A percentile compares a stretch with the other conserved stretches of the same genome.
phyloP scores from a whole-genome alignment of 30 jellyfish, hydroid and myxozoan species.

The Clytia hemisphaerica region DNA sequence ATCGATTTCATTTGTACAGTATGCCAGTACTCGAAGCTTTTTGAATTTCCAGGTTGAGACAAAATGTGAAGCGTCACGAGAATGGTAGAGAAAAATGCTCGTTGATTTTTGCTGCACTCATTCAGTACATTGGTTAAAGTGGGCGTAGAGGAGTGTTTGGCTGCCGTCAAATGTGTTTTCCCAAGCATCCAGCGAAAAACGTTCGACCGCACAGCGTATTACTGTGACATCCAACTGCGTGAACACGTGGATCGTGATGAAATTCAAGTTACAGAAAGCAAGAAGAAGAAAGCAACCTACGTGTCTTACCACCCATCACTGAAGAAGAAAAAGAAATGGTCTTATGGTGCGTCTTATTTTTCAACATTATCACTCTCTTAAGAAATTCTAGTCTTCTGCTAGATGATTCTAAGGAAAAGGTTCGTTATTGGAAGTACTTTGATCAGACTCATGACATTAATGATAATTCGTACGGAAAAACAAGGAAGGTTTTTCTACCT shows the following conservation, averaged over 20 bases:
- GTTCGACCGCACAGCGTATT: constrained; percentile 50
- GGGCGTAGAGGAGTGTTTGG: constrained; percentile 57
- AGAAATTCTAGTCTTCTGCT: too few species aligned
- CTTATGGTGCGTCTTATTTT: constrained; percentile 14
- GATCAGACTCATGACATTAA: too few species aligned
- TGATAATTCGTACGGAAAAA: too few species aligned
- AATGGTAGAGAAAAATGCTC: constrained; percentile 65
- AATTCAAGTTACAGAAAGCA: neutral
- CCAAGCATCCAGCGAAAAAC: constrained; percentile 62
- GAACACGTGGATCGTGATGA: constrained; percentile 32
- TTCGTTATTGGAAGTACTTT: too few species aligned
- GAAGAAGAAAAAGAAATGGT: constrained; percentile 23
- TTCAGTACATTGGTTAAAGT: constrained; percentile 61
- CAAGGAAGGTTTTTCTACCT: too few species aligned
- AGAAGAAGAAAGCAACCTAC: neutral
- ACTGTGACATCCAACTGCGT: constrained; percentile 54
- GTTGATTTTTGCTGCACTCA: constrained; percentile 61
- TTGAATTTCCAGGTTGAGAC: too few species aligned
- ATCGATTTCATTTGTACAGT: too few species aligned
- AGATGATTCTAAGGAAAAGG: too few species aligned
- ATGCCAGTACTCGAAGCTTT: too few species aligned
- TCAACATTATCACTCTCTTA: too few species aligned
- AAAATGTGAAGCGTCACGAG: neutral
- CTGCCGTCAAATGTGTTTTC: constrained; percentile 79
- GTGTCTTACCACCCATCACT: too few species aligned